Conservation (phyloP, 2,113 vertebrate genomes). For the Martes martes region DNA sequence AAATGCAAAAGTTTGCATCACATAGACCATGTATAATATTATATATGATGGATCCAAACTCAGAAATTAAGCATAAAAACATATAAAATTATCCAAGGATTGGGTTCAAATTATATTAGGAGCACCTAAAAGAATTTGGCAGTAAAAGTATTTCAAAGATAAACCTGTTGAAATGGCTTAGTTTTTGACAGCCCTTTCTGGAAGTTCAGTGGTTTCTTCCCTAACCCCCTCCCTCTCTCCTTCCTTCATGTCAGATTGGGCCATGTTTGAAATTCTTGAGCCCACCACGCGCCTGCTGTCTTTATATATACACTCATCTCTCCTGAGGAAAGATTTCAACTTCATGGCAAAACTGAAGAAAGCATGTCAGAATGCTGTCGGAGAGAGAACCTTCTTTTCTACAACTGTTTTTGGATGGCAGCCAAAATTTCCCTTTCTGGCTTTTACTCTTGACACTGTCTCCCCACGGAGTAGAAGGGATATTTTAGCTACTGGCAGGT, state of each 20-base stretch:
- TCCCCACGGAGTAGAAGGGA: slow-evolving; percentile 66
- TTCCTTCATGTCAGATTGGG: slow-evolving; percentile 61
- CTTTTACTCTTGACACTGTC: slow-evolving; percentile 80
- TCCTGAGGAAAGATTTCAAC: slow-evolving; percentile 81
- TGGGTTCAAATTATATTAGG: slow-evolving; percentile 63
- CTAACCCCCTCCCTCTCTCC: neutral
- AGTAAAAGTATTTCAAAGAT: slow-evolving; percentile 74
- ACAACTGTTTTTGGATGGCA: slow-evolving; percentile 76
- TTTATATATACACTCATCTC: slow-evolving; percentile 70
- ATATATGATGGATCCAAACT: neutral
- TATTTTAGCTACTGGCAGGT: slow-evolving; percentile 77
- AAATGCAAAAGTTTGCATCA: slow-evolving; percentile 49
- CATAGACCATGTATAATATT: neutral
- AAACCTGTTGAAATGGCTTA: slow-evolving; percentile 70
- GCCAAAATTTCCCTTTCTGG: slow-evolving; percentile 77
- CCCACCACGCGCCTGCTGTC: slow-evolving; percentile 35
- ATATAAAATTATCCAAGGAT: neutral
- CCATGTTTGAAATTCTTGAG: slow-evolving; percentile 77
- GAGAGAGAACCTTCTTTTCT: slow-evolving; percentile 62
- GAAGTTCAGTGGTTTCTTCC: neutral
- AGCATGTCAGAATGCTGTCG: slow-evolving; percentile 73
- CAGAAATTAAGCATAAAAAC: slow-evolving; percentile 1
- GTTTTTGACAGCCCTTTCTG: slow-evolving; percentile 71
- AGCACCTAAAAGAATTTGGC: slow-evolving; percentile 33
- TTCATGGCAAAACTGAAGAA: slow-evolving; percentile 80